Evolutionary conservation across 2,113 vertebrate species (phyloP).

Genomic region (Chaenocephalus aceratus): DNA sequence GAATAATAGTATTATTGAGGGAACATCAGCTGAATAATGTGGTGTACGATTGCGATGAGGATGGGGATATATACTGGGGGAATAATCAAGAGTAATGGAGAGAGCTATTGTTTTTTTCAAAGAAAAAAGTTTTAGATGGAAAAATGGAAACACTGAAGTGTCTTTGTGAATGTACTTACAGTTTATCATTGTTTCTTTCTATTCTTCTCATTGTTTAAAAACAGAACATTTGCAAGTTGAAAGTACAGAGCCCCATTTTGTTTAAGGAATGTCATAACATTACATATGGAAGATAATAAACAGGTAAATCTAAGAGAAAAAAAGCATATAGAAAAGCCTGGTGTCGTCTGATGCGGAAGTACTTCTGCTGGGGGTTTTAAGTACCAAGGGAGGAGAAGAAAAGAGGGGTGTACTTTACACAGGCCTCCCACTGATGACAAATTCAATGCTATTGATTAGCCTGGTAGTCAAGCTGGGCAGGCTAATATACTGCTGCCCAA

Average conservation of each 20-base stretch:
- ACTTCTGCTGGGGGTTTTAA: slow-evolving; percentile 6
- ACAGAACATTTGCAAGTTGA: slow-evolving; percentile 15
- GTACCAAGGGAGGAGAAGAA: not conserved
- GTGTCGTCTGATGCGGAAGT: slow-evolving; percentile 12
- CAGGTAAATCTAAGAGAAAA: slow-evolving; percentile 11
- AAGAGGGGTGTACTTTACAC: slow-evolving; percentile 5
- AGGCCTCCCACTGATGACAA: slow-evolving; percentile 17
- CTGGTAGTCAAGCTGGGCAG: slow-evolving; percentile 18
- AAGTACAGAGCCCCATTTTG: slow-evolving; percentile 1
- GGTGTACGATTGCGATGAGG: not conserved
- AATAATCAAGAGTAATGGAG: slow-evolving; percentile 27
- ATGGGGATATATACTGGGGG: not conserved
- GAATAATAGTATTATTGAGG: not conserved
- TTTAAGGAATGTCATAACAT: too few relatives aligned
- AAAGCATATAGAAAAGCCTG: not conserved
- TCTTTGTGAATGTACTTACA: not conserved
- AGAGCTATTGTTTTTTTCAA: slow-evolving; percentile 1
- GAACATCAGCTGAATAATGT: slow-evolving; percentile 9
- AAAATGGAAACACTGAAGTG: not conserved
- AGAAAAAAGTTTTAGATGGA: not conserved
- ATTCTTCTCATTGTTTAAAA: slow-evolving; percentile 22
- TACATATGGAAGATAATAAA: not conserved
- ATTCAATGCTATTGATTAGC: slow-evolving; percentile 45
- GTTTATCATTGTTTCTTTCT: slow-evolving; percentile 19
- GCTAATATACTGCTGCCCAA: slow-evolving; percentile 38